Evolutionary conservation across 2,113 vertebrate species (phyloP), one percentile per base, ranked within the genome.

Genomic region (Trochalopteron elliotii): DNA sequence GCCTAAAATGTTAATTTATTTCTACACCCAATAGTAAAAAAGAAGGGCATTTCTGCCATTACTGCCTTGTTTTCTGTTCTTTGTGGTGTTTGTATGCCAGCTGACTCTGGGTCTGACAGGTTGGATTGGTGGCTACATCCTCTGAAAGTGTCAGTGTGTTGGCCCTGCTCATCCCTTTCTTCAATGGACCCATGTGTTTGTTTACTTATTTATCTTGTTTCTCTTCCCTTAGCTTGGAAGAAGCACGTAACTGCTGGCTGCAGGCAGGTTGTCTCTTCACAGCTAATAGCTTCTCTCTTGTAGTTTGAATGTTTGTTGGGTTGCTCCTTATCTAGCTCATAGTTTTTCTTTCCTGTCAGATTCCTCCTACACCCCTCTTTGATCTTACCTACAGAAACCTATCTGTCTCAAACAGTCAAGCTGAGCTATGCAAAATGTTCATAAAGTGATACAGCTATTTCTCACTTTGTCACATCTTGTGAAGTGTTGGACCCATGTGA

Each of bases 321-420:
- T 60, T 75, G 76, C 76, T 94, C 17, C 35, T 93, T 83, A 86
- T 82, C 44, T 64, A 68, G 44, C 69, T 78, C 49, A 39, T 19
- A 49, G 83, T 64, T 93, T 89, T 95, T 89, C 76, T 75, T 68
- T 56, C 44, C 56, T 92, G 89, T 67, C 90, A 83, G 59, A 33
- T 80, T 93, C 60, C 31, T 93, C 47, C 87, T 71, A 16, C 60
- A 16, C 5, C 15, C 16, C 5, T 81, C 52, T 90, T 86, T 94
- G 72, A 75, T 82, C 64, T 92, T 75, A 59, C 64, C 86, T 94
- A 13, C 44, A 71, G 71, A 67, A 94, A 92, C 31, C 47, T 84
- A 3, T 71, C 69, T 55, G 68, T 78, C 83, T 91, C n/a, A 21
- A 85, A 42, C 55, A 92, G 87, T 55, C 55, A 50, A 69, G 61